Evolutionary conservation across 2,797 vertebrate genomes (phyloP).

Genomic region (Columba guinea): DNA sequence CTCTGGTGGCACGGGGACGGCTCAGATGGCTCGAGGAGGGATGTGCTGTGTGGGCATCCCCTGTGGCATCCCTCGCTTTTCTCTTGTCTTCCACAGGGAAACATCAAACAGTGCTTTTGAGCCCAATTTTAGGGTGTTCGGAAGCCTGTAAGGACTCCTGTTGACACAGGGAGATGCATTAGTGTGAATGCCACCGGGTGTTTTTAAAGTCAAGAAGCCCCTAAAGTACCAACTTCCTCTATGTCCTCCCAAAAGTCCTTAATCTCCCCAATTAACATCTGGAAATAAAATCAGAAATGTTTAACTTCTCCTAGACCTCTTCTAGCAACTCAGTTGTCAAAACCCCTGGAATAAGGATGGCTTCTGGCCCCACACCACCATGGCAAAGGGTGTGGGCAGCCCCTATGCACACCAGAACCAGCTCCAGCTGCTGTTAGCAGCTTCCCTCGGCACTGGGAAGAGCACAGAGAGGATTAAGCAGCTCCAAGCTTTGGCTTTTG

Average conservation of each 20-base stretch:
- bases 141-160: not conserved
- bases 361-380: not conserved
- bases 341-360: not conserved
- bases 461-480: not conserved
- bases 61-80: not conserved
- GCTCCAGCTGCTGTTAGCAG: not conserved
- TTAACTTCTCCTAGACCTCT: not conserved
- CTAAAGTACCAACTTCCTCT: not conserved
- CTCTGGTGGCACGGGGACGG: accelerated
- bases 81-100: not conserved
- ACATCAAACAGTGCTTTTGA: not conserved
- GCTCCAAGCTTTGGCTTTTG: not conserved
- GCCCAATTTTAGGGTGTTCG: not conserved
- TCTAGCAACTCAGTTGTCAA: not conserved
- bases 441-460: not conserved
- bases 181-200: not conserved
- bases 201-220: not conserved
- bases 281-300: not conserved
- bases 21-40: not conserved
- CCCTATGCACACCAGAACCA: not conserved
- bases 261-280: not conserved
- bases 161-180: not conserved
- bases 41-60: accelerated
- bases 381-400: not conserved
- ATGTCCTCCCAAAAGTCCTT: not conserved